Evolutionary conservation across 2,888 invertebrate species (phyloP), one percentile per base, ranked within the genome.

Genomic region (Yponomeuta sedellus): DNA sequence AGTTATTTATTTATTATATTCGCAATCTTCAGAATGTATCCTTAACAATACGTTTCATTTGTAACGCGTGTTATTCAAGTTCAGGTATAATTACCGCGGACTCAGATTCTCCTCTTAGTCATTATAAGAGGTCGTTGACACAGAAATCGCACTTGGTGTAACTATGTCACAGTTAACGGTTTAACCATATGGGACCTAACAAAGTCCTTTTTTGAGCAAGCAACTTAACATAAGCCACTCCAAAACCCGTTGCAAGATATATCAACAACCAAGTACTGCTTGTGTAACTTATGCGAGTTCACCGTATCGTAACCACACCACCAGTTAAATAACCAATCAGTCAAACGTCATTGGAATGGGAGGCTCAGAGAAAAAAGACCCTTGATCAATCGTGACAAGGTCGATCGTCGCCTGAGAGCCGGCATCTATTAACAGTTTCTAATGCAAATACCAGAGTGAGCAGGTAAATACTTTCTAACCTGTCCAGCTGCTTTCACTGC

Each of bases 401-500:
- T 57, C 28, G 56, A 75, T 80, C 78, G 78, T 73, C 71, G 71
- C 75, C 76, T 86, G 85, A 80, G 89, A 90, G 89, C 70, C 82
- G 75, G 77, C 76, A 78, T 76, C 79, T 76, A 78, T 82, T 82
- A 81, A 79, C 82, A 83, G 82, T 83, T 90, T 90, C 88, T 87
- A 83, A 86, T 83, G 83, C 81, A 84, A 88, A 90, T 83, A 86
- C 84, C 84, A 81, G 86, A 83, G 83, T 80, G 77, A 73, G 75
- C 74, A 76, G 78, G 82, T 80, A 83, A 80, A 85, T 84, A 84
- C 87, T 89, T 89, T 89, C 90, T 84, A 88, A 84, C 83, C 74
- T 74, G 85, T 81, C 73, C 68, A 72, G 72, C 79, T 68, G 79
- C 88, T 89, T 90, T 89, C 89, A 79, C 87, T 59, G 57, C 59